These are phyloP conservation scores for Mobula hypostoma DNA, from an alignment of 2,113 vertebrate genomes.

Conservation along the genomic window DNA sequence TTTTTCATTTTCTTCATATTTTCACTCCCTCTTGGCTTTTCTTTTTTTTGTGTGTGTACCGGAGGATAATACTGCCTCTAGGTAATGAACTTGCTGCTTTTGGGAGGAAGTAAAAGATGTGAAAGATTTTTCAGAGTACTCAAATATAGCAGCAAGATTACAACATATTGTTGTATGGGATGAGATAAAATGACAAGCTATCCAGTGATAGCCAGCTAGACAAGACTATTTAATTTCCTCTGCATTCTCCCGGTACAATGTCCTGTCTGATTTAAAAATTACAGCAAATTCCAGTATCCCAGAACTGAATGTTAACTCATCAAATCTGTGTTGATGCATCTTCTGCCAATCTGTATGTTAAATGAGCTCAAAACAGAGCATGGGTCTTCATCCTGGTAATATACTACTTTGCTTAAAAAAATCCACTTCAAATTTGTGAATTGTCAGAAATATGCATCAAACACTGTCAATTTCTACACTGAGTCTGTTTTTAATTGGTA, in stretches of 20 bases:
- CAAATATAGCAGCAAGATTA: neutral
- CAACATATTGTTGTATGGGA: neutral
- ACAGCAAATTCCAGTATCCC: neutral
- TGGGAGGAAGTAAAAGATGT: neutral
- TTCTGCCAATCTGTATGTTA: too few relatives aligned
- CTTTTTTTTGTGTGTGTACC: neutral
- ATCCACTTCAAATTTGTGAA: neutral
- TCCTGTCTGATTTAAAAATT: neutral
- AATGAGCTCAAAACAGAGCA: too few relatives aligned
- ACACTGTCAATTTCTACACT: neutral
- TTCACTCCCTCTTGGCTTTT: neutral
- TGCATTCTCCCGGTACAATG: neutral
- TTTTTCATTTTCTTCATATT: neutral
- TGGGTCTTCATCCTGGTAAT: too few relatives aligned
- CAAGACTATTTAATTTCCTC: neutral
- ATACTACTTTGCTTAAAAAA: neutral
- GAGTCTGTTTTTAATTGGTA: conserved; percentile 10
- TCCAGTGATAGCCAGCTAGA: neutral
- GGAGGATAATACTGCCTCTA: neutral
- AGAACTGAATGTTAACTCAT: neutral
- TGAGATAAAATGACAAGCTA: neutral
- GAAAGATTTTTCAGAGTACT: neutral
- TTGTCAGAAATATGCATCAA: conserved; percentile 13
- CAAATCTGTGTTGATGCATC: neutral
- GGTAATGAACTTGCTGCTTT: neutral